Evolutionary conservation across 2,113 vertebrate species (phyloP).

Genomic region (Mustelus asterias): DNA sequence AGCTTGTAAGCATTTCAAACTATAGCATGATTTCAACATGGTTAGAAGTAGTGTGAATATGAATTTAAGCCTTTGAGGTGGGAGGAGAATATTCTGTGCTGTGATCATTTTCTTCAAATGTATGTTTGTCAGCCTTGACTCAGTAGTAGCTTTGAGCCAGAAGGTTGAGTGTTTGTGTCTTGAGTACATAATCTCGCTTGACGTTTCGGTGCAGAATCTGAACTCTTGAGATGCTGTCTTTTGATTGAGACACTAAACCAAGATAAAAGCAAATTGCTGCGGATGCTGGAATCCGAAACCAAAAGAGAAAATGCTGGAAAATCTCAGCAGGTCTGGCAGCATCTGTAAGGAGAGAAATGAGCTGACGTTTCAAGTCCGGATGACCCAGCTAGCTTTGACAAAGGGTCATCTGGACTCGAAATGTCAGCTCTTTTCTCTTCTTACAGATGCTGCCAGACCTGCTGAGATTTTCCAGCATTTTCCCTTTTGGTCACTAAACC

Average conservation of each 20-base stretch:
- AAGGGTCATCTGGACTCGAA: too few relatives aligned
- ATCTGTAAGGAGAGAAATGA: too few relatives aligned
- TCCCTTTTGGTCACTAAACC: too few relatives aligned
- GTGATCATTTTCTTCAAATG: neutral
- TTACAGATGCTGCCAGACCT: too few relatives aligned
- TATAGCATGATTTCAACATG: neutral
- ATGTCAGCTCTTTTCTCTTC: too few relatives aligned
- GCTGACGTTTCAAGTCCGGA: too few relatives aligned
- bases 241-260: too few relatives aligned
- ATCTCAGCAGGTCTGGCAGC: too few relatives aligned
- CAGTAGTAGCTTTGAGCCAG: neutral
- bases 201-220: neutral
- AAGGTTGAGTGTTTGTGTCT: neutral
- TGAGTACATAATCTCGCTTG: neutral
- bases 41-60: neutral
- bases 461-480: too few relatives aligned
- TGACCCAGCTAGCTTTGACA: too few relatives aligned
- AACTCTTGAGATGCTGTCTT: neutral
- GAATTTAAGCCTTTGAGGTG: neutral
- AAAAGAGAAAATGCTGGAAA: too few relatives aligned
- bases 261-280: neutral
- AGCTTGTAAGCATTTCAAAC: neutral
- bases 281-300: too few relatives aligned
- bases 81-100: neutral
- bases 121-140: neutral